phyloP scores from a whole-genome alignment of 2,113 vertebrate species.

The Scomber colias region DNA sequence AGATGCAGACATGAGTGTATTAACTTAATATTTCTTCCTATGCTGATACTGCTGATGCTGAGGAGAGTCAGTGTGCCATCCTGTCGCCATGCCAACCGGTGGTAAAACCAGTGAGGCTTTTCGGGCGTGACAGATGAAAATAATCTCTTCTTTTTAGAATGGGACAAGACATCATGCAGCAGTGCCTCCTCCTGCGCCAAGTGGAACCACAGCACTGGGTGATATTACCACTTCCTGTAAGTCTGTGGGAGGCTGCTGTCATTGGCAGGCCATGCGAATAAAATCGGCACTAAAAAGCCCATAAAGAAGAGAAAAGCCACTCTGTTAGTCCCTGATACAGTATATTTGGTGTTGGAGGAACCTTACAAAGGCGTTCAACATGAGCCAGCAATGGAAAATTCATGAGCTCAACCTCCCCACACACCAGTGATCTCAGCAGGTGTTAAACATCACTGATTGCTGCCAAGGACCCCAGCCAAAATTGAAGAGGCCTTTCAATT shows the following conservation, averaged over 20 bases:
- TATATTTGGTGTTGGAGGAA: constrained; percentile 48
- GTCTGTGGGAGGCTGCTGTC: constrained; percentile 60
- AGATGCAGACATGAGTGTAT: constrained; percentile 15
- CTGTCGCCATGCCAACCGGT: constrained; percentile 71
- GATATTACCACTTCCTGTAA: constrained; percentile 71
- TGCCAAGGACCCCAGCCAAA: constrained; percentile 58
- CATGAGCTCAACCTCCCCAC: constrained; percentile 64
- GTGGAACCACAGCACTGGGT: constrained; percentile 56
- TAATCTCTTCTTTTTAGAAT: constrained; percentile 59
- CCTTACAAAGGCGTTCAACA: constrained; percentile 56
- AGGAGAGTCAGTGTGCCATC: constrained; percentile 26
- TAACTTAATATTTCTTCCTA: constrained; percentile 43
- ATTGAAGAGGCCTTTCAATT: constrained; percentile 62
- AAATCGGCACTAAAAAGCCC: constrained; percentile 66
- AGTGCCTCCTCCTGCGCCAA: constrained; percentile 61
- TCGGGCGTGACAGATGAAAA: constrained; percentile 63
- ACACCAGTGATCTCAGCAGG: constrained; percentile 68
- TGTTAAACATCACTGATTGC: constrained; percentile 59
- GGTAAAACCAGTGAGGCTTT: constrained; percentile 48
- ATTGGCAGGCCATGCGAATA: constrained; percentile 67
- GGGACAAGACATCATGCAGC: constrained; percentile 60
- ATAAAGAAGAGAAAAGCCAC: constrained; percentile 60
- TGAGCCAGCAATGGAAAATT: constrained; percentile 56
- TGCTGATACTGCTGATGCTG: constrained; percentile 28
- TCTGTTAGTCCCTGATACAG: constrained; percentile 38